Percentiles rank a stretch among this genome's conserved stretches.
Evolutionary conservation across 2,113 vertebrate species (phyloP).

Genomic region (Ptyas mucosa): DNA sequence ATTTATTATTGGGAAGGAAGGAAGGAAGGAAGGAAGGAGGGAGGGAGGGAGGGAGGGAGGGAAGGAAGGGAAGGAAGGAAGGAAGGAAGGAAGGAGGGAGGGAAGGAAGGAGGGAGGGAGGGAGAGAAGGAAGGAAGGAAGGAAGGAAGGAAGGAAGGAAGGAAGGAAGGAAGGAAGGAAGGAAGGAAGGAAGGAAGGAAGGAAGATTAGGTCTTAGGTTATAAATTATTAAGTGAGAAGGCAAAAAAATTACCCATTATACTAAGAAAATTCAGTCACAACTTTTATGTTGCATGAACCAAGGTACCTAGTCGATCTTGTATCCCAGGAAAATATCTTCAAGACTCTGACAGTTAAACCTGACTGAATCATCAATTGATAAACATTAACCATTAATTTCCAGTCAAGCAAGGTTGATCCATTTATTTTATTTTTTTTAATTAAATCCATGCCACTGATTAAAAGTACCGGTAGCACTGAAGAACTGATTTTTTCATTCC

Average conservation of each 20-base stretch:
- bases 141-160: no score
- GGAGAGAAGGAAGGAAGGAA: no score
- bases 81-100: not conserved
- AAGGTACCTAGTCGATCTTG: not conserved
- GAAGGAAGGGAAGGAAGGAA: not conserved
- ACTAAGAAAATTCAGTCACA: not conserved
- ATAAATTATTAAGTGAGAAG: not conserved
- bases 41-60: no score
- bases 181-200: not conserved
- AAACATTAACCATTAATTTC: not conserved
- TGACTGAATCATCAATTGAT: not conserved
- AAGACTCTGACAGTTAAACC: not conserved
- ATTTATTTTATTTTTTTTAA: not conserved
- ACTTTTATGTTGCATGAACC: conserved; percentile 16
- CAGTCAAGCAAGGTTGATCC: not conserved
- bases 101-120: no score
- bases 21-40: not conserved
- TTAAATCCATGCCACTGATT: not conserved
- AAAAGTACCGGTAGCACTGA: not conserved
- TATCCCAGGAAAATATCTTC: not conserved
- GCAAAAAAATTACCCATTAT: not conserved
- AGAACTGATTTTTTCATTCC: not conserved
- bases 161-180: no score
- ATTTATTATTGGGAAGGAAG: not conserved
- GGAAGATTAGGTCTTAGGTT: not conserved